These are phyloP conservation scores for Heliconius hewitsoni DNA, from an alignment of 1,140 invertebrate species.

Conservation along the genomic window DNA sequence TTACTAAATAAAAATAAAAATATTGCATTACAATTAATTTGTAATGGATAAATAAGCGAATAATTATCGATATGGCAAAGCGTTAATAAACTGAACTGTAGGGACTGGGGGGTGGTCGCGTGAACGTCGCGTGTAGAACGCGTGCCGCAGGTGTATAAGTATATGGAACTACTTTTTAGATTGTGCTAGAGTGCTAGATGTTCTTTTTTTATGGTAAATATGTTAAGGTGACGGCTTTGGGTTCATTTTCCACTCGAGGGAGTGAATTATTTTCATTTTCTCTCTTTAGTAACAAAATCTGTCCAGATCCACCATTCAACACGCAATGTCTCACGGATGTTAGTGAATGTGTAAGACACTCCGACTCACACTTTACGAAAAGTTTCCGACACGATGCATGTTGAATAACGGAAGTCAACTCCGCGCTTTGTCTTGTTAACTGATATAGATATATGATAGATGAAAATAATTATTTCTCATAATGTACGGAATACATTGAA, in stretches of 20 bases:
- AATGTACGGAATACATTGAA: no score
- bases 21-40: not conserved
- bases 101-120: not conserved
- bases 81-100: not conserved
- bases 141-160: not conserved
- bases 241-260: not conserved
- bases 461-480: no score
- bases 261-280: not conserved
- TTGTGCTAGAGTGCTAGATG: not conserved
- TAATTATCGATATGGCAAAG: not conserved
- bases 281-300: no score
- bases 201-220: not conserved
- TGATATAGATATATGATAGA: no score
- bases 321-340: no score
- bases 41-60: not conserved
- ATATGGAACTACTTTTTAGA: not conserved
- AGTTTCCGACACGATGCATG: no score
- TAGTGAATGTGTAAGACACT: no score
- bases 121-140: conserved; percentile 34
- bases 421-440: no score
- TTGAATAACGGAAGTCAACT: no score
- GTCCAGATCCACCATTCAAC: no score
- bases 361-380: no score
- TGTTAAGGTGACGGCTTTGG: not conserved
- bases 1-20: not conserved